Percentiles rank a stretch among this genome's conserved stretches.
Evolutionary conservation across 64 coral and sea anemone species (phyloP).

Genomic region (Pachyseris speciosa): DNA sequence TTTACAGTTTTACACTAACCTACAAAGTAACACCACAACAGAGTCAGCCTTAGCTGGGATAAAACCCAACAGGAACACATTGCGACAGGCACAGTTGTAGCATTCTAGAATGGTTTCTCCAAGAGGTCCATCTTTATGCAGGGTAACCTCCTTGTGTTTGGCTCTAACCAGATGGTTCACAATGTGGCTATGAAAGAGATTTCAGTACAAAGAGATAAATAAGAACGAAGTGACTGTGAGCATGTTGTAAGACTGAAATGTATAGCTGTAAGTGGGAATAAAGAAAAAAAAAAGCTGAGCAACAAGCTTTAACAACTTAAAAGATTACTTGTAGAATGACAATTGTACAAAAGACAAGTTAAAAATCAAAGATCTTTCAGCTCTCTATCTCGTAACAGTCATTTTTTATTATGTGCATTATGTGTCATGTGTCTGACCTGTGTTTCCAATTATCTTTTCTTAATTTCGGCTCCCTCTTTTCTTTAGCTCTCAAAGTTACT

Average conservation of each 20-base stretch:
- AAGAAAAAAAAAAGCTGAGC: not conserved
- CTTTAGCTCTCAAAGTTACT: no score
- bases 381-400: no score
- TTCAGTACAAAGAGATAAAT: not conserved
- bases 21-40: constrained; percentile 93
- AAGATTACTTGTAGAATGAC: no score
- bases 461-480: no score
- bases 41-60: constrained; percentile 99
- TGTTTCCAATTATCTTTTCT: no score
- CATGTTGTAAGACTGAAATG: no score
- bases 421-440: no score
- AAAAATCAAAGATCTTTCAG: no score
- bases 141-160: constrained; percentile 98
- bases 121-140: constrained; percentile 96
- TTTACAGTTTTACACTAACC: constrained; percentile 60
- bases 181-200: constrained; percentile 79
- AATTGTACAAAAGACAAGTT: no score
- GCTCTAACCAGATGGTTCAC: constrained; percentile 97
- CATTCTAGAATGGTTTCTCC: constrained; percentile 97
- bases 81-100: constrained; percentile 96
- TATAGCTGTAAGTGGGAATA: not conserved
- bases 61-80: constrained; percentile 95
- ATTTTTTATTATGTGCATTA: no score
- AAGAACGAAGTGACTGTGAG: no score
- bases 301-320: no score